Conservation (phyloP, 30 jellyfish, hydroid and myxozoan genomes). For the Chrysaora quinquecirrha region DNA sequence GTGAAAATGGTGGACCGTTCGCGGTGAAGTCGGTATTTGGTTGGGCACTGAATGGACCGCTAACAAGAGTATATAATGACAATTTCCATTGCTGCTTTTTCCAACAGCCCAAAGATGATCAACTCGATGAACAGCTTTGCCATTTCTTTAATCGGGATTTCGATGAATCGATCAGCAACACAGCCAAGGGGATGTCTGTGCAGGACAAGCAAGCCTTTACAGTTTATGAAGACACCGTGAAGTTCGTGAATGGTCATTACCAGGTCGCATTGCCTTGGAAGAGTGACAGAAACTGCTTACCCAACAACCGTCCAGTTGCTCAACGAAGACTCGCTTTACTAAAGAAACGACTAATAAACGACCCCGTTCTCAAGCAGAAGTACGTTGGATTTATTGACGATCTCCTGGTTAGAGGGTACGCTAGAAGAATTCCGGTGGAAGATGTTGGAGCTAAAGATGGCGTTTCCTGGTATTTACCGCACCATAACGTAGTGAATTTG, state of each 20-base stretch:
- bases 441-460: slow-evolving; percentile 1
- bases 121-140: slow-evolving; percentile 1
- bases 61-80: not conserved
- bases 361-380: not conserved
- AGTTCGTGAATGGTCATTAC: not conserved
- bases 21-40: not conserved
- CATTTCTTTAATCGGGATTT: not conserved
- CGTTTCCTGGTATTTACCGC: not conserved
- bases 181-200: slow-evolving; percentile 1
- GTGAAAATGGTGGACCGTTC: not conserved
- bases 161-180: not conserved
- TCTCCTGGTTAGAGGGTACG: not conserved
- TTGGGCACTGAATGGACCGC: slow-evolving; percentile 1
- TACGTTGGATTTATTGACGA: not conserved
- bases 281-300: not conserved
- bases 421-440: slow-evolving; percentile 1
- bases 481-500: not conserved
- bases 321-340: not conserved
- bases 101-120: not conserved
- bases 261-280: slow-evolving; percentile 2
- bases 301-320: not conserved
- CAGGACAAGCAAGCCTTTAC: not conserved
- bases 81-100: not conserved
- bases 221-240: not conserved
- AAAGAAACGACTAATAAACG: not conserved